Percentiles rank a stretch among this genome's conserved stretches.
These are phyloP conservation scores for Priapulus caudatus DNA, from an alignment of 2,888 invertebrate genomes.

Conservation along the genomic window DNA sequence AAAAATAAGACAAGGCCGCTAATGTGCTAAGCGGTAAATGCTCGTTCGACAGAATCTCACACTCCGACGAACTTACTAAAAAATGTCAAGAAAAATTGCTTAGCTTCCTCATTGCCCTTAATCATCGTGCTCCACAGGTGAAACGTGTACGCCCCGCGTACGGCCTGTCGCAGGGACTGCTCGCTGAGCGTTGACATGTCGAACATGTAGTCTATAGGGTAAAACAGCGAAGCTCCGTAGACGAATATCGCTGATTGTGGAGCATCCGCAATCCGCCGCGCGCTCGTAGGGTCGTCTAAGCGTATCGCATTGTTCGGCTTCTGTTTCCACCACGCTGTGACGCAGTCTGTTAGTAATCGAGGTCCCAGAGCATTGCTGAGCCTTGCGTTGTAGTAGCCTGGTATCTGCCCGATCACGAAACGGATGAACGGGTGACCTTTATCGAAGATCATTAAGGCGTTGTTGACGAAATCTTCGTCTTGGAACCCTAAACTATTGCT, in stretches of 20 bases:
- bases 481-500: constrained; percentile 53
- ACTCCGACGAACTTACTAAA: neutral
- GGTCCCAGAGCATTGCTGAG: neutral
- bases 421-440: constrained; percentile 42
- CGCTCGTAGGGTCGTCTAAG: neutral
- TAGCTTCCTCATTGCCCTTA: neutral
- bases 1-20: too few relatives aligned
- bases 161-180: neutral
- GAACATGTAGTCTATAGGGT: neutral
- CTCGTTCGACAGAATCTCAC: too few relatives aligned
- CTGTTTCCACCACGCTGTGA: neutral
- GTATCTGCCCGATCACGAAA: neutral
- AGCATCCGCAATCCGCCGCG: too few relatives aligned
- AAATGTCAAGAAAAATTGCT: neutral
- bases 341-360: neutral
- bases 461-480: constrained; percentile 48
- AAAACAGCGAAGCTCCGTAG: neutral
- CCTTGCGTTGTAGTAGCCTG: constrained; percentile 1
- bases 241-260: too few relatives aligned
- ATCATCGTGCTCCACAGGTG: neutral
- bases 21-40: too few relatives aligned
- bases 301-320: neutral
- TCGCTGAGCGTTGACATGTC: neutral
- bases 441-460: constrained; percentile 54
- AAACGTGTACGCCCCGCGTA: neutral